Conservation (phyloP, 2,888 invertebrate species). For the Siphlonurus alternatus region DNA sequence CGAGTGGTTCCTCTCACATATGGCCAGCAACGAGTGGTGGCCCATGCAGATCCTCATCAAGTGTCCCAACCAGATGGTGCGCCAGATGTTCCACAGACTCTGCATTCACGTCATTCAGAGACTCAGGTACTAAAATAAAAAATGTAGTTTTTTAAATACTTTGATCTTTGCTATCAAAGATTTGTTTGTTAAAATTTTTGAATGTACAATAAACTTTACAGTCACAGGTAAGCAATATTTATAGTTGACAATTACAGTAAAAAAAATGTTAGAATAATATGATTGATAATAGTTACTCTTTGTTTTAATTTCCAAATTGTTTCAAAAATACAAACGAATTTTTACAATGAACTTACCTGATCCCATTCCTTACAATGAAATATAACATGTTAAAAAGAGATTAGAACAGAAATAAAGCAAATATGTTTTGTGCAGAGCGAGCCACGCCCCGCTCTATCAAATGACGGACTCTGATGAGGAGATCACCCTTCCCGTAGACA, state of each 20-base stretch:
- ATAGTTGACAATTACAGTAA: too few species aligned
- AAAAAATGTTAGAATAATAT: too few species aligned
- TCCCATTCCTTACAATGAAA: too few species aligned
- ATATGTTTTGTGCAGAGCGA: conserved; percentile 32
- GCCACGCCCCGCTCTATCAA: conserved; percentile 47
- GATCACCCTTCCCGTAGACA: conserved; percentile 30
- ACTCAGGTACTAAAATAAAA: conserved; percentile 42
- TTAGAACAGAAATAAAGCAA: too few species aligned
- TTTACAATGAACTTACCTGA: too few species aligned
- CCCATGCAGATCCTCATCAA: conserved; percentile 86
- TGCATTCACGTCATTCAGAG: conserved; percentile 90
- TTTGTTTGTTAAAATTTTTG: background rate
- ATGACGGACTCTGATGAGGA: conserved; percentile 34
- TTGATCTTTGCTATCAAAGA: background rate
- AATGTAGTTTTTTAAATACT: background rate
- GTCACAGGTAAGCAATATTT: too few species aligned
- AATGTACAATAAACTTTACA: background rate
- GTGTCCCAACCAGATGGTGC: conserved; percentile 92
- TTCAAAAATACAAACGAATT: too few species aligned
- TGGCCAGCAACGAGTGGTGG: conserved; percentile 92
- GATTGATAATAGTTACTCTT: too few species aligned
- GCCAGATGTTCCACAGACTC: conserved; percentile 91
- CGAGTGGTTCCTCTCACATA: conserved; percentile 83
- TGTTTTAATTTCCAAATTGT: too few species aligned
- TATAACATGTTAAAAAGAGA: too few species aligned